Evolutionary conservation across 2,888 invertebrate genomes (phyloP).

Genomic region (Dryobotodes eremita): DNA sequence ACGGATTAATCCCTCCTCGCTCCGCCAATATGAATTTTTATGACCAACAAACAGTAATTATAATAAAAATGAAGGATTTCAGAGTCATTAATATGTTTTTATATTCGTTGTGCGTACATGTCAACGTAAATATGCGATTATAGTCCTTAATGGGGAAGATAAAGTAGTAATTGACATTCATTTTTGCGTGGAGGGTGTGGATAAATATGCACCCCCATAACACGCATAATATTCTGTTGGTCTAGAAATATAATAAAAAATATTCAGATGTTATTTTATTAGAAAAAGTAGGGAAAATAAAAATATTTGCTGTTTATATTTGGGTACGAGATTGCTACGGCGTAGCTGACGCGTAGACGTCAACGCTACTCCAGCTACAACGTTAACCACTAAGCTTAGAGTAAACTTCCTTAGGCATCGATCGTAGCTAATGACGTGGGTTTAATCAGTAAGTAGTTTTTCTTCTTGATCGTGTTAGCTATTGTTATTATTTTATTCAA

Average conservation of each 20-base stretch:
- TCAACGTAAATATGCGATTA: slow-evolving; percentile 42
- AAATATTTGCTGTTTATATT: not conserved
- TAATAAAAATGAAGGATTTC: slow-evolving; percentile 64
- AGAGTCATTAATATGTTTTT: slow-evolving; percentile 58
- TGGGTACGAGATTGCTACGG: slow-evolving; percentile 30
- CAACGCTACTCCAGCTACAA: not conserved
- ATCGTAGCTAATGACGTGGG: not conserved
- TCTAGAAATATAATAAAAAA: not conserved
- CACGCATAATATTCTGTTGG: not conserved
- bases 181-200: slow-evolving; percentile 22
- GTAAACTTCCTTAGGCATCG: not conserved
- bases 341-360: slow-evolving; percentile 2
- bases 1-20: slow-evolving; percentile 57
- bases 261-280: slow-evolving; percentile 1
- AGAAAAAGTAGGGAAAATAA: not conserved
- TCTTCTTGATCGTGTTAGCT: too few relatives aligned
- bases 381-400: not conserved
- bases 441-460: too few relatives aligned
- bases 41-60: slow-evolving; percentile 66
- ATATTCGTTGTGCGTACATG: slow-evolving; percentile 32
- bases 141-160: slow-evolving; percentile 25
- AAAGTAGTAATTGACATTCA: slow-evolving; percentile 8
- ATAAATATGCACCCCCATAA: slow-evolving; percentile 7
- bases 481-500: too few relatives aligned
- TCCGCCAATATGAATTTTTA: slow-evolving; percentile 67